Evolutionary conservation across 2,113 vertebrate genomes (phyloP).

Genomic region (Ailurus styani): DNA sequence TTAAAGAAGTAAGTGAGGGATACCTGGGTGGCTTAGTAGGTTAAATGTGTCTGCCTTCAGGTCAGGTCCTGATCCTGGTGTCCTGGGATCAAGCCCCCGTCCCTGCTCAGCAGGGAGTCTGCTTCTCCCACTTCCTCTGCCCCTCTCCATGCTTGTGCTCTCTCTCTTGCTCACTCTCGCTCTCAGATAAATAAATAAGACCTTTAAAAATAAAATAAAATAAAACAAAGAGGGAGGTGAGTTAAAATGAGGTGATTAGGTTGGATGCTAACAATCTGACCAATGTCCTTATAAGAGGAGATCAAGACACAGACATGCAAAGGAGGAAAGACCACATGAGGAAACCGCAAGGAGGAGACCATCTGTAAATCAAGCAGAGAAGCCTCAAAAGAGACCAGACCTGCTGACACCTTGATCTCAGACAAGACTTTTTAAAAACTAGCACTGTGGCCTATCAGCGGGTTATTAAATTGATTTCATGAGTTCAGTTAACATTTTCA

Average conservation of each 20-base stretch:
- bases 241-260: neutral
- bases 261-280: neutral
- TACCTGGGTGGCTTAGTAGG: neutral
- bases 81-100: neutral
- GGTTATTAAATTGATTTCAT: neutral
- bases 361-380: neutral
- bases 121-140: neutral
- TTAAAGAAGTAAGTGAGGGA: neutral
- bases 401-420: neutral
- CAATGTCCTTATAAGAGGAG: neutral
- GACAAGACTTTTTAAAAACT: neutral
- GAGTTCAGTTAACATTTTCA: neutral
- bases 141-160: neutral
- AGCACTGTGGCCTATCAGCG: neutral
- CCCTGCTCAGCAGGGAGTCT: neutral
- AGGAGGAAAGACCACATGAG: neutral
- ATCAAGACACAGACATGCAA: neutral
- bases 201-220: neutral
- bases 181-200: neutral
- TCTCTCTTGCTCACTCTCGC: neutral
- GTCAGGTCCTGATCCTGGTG: neutral
- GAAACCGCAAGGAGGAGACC: neutral
- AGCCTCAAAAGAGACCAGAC: neutral
- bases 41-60: neutral
- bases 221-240: neutral